A percentile compares a stretch with the other conserved stretches of the same genome.
These are phyloP conservation scores for Zapus hudsonius DNA, from an alignment of 2,113 vertebrate genomes.

Conservation along the genomic window DNA sequence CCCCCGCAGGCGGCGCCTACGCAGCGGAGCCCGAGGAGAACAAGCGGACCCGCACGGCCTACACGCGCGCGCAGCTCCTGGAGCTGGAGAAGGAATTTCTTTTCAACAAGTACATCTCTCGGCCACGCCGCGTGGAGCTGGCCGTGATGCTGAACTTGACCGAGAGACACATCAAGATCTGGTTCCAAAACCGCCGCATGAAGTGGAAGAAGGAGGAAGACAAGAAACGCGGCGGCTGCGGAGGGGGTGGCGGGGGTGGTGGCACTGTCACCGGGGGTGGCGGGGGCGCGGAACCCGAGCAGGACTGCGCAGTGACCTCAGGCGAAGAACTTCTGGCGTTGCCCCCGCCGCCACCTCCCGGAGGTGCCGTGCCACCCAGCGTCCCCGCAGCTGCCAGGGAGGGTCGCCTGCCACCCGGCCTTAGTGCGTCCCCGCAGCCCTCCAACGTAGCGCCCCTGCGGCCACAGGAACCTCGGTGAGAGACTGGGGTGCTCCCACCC, in stretches of 20 bases:
- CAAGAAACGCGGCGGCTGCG: slow-evolving; percentile 88
- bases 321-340: slow-evolving; percentile 88
- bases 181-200: slow-evolving; percentile 97
- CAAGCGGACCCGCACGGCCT: slow-evolving; percentile 96
- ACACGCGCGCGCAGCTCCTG: slow-evolving; percentile 96
- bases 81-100: slow-evolving; percentile 98
- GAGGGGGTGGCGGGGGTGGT: slow-evolving; percentile 54
- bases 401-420: slow-evolving; percentile 80
- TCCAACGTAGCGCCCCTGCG: slow-evolving; percentile 69
- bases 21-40: slow-evolving; percentile 93
- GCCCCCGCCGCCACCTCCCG: slow-evolving; percentile 14
- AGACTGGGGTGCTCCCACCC: background rate
- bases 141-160: slow-evolving; percentile 97
- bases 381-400: slow-evolving; percentile 71
- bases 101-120: slow-evolving; percentile 98
- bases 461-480: slow-evolving; percentile 84
- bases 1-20: slow-evolving; percentile 87
- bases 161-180: slow-evolving; percentile 98
- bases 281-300: slow-evolving; percentile 88
- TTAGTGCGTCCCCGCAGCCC: slow-evolving; percentile 84
- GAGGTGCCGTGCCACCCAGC: background rate
- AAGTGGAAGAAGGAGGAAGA: slow-evolving; percentile 99
- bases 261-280: background rate
- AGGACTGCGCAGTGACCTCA: slow-evolving; percentile 94
- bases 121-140: slow-evolving; percentile 96